Conservation (phyloP, 2,113 vertebrate genomes). For the Ciconia stormi region DNA sequence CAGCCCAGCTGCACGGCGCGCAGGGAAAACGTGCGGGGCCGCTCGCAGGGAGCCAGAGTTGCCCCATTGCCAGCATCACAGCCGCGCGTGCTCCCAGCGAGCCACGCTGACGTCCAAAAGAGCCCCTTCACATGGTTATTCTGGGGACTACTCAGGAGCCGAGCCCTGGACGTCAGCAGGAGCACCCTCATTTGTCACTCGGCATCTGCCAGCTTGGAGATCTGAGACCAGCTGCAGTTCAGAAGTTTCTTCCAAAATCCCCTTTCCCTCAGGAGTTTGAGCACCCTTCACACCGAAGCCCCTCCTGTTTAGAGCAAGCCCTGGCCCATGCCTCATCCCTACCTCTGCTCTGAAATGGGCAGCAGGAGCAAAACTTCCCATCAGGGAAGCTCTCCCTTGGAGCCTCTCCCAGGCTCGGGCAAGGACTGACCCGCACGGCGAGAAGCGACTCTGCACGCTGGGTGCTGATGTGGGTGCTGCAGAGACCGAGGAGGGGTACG, state of each 20-base stretch:
- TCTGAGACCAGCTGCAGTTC: neutral
- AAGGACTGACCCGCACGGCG: accelerated
- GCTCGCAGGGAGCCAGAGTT: accelerated
- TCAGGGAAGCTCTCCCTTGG: neutral
- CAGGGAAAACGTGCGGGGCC: accelerated
- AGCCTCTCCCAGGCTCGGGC: neutral
- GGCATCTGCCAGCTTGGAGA: neutral
- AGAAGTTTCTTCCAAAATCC: neutral
- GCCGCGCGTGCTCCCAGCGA: accelerated
- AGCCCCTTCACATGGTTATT: accelerated
- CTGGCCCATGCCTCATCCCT: neutral
- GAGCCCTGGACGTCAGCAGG: neutral
- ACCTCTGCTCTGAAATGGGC: neutral
- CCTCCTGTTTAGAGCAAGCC: neutral
- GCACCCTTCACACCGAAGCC: neutral
- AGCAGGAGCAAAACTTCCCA: neutral
- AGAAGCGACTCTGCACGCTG: accelerated
- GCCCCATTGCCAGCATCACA: neutral
- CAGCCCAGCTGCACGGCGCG: accelerated
- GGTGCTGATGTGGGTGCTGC: accelerated
- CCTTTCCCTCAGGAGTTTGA: neutral
- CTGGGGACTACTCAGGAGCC: neutral
- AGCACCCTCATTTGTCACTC: neutral
- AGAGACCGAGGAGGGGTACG: accelerated
- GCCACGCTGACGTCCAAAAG: neutral